Percentiles rank a stretch among this genome's conserved stretches.
Conservation (phyloP, 2,888 invertebrate species). For the Lycocerus yunnanus region DNA sequence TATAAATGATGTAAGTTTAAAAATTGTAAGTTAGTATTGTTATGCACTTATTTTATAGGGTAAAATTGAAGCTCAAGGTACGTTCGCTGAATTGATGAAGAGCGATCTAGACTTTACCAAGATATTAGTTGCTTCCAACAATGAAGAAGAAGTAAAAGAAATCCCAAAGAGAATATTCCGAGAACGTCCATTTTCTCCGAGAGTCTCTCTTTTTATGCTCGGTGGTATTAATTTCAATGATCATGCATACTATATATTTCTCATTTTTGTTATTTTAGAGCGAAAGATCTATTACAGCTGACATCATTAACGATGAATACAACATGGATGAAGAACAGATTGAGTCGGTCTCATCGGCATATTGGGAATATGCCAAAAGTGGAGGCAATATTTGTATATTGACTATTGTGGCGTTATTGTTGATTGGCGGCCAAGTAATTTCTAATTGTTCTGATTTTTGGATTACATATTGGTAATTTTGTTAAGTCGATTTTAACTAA, state of each 20-base stretch:
- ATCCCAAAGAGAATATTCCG: neutral
- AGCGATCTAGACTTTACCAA: conserved; percentile 67
- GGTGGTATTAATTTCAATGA: neutral
- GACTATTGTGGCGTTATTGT: conserved; percentile 14
- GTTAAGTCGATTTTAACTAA: neutral
- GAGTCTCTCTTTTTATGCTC: neutral
- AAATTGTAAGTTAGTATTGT: neutral
- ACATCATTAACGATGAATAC: neutral
- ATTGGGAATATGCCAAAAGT: conserved; percentile 32
- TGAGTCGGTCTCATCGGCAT: conserved; percentile 17
- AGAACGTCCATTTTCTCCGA: neutral
- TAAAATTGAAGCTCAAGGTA: conserved; percentile 62
- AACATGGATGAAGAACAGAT: conserved; percentile 35
- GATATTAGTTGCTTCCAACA: conserved; percentile 41
- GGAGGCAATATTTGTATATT: conserved; percentile 31
- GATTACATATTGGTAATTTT: conserved; percentile 34
- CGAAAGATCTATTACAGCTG: neutral
- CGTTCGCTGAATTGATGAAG: conserved; percentile 60
- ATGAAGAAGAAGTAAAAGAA: conserved; percentile 30
- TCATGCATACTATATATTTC: neutral
- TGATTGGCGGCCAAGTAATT: conserved; percentile 29
- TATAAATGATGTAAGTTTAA: conserved; percentile 52
- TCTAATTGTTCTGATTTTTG: conserved; percentile 35
- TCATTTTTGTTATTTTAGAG: neutral
- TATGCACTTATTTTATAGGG: conserved; percentile 55